Conservation (phyloP, 2,888 invertebrate species). For the Mylabris sibirica region DNA sequence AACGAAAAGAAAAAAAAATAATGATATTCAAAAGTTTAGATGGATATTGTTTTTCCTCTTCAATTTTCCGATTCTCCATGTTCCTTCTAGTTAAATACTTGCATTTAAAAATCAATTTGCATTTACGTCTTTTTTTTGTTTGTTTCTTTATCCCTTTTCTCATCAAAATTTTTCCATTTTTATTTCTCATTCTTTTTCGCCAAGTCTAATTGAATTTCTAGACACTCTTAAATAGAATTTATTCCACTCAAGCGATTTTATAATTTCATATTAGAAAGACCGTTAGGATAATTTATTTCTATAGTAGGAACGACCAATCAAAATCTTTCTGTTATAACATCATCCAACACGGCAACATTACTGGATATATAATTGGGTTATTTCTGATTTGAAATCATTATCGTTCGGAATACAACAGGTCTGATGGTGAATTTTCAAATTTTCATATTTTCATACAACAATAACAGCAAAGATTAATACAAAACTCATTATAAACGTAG, state of each 20-base stretch:
- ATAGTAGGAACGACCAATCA: neutral
- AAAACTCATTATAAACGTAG: neutral
- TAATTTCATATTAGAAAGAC: conserved; percentile 1
- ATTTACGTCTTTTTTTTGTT: neutral
- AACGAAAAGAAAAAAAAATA: no score
- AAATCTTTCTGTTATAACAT: neutral
- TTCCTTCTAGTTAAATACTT: neutral
- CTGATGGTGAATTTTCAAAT: neutral
- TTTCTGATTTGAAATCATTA: neutral
- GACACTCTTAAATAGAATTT: neutral
- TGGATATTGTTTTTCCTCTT: neutral
- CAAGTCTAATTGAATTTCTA: neutral
- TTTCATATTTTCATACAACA: no score
- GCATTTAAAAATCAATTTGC: neutral
- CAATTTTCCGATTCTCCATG: neutral
- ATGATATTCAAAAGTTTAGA: no score
- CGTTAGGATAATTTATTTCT: neutral
- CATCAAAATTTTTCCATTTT: neutral
- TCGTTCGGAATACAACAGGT: neutral
- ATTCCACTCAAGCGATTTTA: conserved; percentile 2
- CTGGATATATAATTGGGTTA: neutral
- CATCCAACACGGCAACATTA: neutral
- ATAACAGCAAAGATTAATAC: no score
- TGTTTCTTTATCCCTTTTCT: neutral
- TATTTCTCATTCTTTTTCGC: no score